Conservation (phyloP, 2,888 invertebrate species). For the Drosophila algonquin region DNA sequence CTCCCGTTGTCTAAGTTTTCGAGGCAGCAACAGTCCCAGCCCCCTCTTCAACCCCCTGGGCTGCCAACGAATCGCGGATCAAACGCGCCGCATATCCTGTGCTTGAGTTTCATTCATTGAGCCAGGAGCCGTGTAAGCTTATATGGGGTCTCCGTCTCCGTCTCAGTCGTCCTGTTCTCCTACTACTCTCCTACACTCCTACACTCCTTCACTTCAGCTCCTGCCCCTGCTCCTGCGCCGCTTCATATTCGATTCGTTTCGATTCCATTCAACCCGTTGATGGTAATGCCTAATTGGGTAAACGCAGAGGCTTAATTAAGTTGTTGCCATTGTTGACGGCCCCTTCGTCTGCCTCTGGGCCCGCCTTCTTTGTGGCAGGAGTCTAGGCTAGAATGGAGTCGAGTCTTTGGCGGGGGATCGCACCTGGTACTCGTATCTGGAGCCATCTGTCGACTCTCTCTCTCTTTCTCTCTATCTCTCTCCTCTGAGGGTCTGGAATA, state of each 20-base stretch:
- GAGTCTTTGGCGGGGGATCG: neutral
- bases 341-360: neutral
- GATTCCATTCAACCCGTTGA: constrained; percentile 10
- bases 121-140: constrained; percentile 37
- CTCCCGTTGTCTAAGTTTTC: constrained; percentile 50
- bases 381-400: constrained; percentile 16
- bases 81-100: constrained; percentile 76
- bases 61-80: constrained; percentile 48
- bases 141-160: constrained; percentile 23
- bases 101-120: constrained; percentile 77
- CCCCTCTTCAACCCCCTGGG: constrained; percentile 8
- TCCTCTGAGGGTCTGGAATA: no score
- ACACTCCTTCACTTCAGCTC: constrained; percentile 1
- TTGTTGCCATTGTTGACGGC: constrained; percentile 36
- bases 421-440: constrained; percentile 8
- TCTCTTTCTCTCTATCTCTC: no score
- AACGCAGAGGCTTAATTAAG: constrained; percentile 62
- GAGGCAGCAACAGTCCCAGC: constrained; percentile 18
- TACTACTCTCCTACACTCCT: constrained; percentile 1
- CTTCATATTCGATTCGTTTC: constrained; percentile 6
- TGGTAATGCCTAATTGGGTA: constrained; percentile 51
- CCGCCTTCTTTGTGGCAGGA: neutral
- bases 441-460: constrained; percentile 13
- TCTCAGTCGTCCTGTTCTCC: constrained; percentile 3
- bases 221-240: neutral